Evolutionary conservation across 2,888 invertebrate genomes (phyloP).

Genomic region (Disparrhopalites patrizii): DNA sequence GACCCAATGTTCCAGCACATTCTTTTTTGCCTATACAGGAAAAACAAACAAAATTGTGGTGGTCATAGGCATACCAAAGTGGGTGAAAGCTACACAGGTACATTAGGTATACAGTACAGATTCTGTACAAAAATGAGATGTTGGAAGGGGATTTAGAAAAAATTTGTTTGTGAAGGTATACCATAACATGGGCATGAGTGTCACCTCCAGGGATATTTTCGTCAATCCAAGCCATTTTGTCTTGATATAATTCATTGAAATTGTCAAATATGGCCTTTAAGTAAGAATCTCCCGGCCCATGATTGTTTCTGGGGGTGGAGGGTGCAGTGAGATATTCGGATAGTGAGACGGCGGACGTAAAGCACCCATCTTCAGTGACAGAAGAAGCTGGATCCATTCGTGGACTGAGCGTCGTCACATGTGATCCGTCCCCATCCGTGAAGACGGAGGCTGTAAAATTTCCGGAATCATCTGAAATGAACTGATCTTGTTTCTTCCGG

Average conservation of each 20-base stretch:
- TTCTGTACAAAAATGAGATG: neutral
- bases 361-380: constrained; percentile 15
- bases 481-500: constrained; percentile 5
- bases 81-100: too few species aligned
- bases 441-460: constrained; percentile 39
- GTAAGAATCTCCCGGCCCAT: constrained; percentile 9
- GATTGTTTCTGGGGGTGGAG: constrained; percentile 9
- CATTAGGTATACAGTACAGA: neutral
- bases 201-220: constrained; percentile 24
- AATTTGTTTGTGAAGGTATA: neutral
- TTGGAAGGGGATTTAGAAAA: neutral
- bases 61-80: too few species aligned
- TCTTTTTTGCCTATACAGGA: constrained; percentile 38
- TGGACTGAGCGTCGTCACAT: constrained; percentile 14
- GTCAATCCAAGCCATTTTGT: constrained; percentile 28
- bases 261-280: constrained; percentile 27
- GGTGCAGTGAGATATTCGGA: constrained; percentile 20
- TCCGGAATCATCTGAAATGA: constrained; percentile 39
- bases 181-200: constrained; percentile 16
- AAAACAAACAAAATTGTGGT: constrained; percentile 1
- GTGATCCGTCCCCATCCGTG: constrained; percentile 25
- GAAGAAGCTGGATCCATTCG: constrained; percentile 16
- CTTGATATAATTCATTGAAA: constrained; percentile 26
- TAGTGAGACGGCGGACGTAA: constrained; percentile 12
- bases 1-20: constrained; percentile 44